Base-by-base conservation (phyloP, 2,888 invertebrate genomes). In the Rhimphoctona megacephalus region DNA sequence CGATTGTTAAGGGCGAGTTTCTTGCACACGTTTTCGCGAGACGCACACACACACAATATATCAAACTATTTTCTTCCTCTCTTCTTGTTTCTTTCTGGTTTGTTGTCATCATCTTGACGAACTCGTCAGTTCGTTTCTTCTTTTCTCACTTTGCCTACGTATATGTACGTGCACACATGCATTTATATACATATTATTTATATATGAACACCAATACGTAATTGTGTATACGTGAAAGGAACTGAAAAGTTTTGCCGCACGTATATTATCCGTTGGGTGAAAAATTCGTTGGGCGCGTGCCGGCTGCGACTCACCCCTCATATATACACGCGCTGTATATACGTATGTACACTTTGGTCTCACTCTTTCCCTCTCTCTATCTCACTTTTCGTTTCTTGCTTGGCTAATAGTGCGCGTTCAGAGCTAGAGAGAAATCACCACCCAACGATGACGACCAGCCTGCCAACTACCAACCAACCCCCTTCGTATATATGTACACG, bases 281-380 rank as follows among this genome's bases (percentile, higher is more conserved):
- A 92, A 92, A 92, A 92, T 92, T 92, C 92, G 92, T 92, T 92
- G 90, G 91, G 90, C 91, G 90, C 92, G 92, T 92, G 92, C 91
- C 92, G 92, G 91, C 92, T 92, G 92, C 91, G 90, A 89, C 90
- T 89, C 90, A 90, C 91, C 92, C 92, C 91, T 92, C 90, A 80
- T 85, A 74, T 70, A 79, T 78, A 49, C 83, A 57, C 69, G 66
- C 33, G 43, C 54, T 81, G 14, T 61, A 57, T 72, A 70, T 80
- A 83, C 39, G 66, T 46, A 67, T 57, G 69, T 52, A 70, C 46
- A 83, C 39, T 36, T 49, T 36, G 9, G 67, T 25, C 76, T 82
- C 52, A 49, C 57, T 46, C 67, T 86, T 76, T 83, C 64, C 30
- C 88, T 83, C 83, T 85, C 88, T 17, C 25, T 39, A 36, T 39